Evolutionary conservation across 64 coral and sea anemone species (phyloP).

Genomic region (Anthopleura sola): DNA sequence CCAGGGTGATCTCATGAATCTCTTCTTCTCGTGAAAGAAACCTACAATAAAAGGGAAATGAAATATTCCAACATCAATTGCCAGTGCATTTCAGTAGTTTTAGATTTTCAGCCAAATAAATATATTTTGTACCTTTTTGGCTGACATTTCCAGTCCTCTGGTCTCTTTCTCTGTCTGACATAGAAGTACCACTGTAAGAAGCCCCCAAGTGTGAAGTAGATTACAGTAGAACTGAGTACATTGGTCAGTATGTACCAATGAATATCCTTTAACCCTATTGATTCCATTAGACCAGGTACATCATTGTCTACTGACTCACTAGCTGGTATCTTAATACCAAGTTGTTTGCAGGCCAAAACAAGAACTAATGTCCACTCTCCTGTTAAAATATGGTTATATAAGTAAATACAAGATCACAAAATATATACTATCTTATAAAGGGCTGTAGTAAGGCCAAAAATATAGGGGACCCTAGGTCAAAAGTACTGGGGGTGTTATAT

Average conservation of each 20-base stretch:
- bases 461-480: too few relatives aligned
- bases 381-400: not conserved
- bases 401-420: too few relatives aligned
- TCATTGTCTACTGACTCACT: not conserved
- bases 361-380: slow-evolving; percentile 13
- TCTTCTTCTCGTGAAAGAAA: slow-evolving; percentile 29
- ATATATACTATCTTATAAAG: too few relatives aligned
- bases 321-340: slow-evolving; percentile 13
- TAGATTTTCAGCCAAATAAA: too few relatives aligned
- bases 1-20: slow-evolving; percentile 9
- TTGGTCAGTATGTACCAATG: slow-evolving; percentile 15
- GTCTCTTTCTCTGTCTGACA: not conserved
- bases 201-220: slow-evolving; percentile 28
- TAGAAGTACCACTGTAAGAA: slow-evolving; percentile 24
- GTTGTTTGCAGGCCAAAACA: slow-evolving; percentile 7
- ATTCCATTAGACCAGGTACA: slow-evolving; percentile 5
- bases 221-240: not conserved
- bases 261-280: slow-evolving; percentile 16
- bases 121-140: slow-evolving; percentile 1
- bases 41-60: not conserved
- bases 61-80: too few relatives aligned
- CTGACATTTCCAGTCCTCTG: slow-evolving; percentile 27
- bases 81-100: too few relatives aligned
- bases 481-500: too few relatives aligned
- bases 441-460: too few relatives aligned